Evolutionary conservation across 30 jellyfish, hydroid and myxozoan species (phyloP).

Genomic region (Cassiopea andromeda): DNA sequence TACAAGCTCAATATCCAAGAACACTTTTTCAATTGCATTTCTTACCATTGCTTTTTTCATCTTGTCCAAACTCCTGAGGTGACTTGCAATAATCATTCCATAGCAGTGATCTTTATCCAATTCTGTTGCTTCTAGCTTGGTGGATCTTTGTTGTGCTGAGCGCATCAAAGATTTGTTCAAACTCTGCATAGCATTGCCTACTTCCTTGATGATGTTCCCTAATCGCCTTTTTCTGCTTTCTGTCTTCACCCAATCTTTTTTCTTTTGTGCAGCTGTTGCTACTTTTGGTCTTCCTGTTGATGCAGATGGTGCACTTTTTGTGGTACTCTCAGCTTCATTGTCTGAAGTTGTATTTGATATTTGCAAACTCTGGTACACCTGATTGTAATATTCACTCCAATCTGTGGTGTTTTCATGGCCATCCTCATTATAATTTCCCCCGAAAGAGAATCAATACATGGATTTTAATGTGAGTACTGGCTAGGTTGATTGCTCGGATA

Average conservation of each 20-base stretch:
- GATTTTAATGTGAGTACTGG: too few relatives aligned
- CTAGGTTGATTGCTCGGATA: too few relatives aligned
- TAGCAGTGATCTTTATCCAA: constrained; percentile 33
- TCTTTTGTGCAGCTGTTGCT: neutral
- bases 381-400: too few relatives aligned
- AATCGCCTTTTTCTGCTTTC: constrained; percentile 37
- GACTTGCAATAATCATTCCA: constrained; percentile 23
- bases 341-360: too few relatives aligned
- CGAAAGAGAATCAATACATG: too few relatives aligned
- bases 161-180: neutral
- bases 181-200: constrained; percentile 10
- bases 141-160: neutral
- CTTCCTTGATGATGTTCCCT: constrained; percentile 13
- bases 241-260: constrained; percentile 7
- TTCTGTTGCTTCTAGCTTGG: neutral
- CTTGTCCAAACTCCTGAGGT: constrained; percentile 23
- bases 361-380: too few relatives aligned
- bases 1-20: constrained; percentile 30
- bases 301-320: too few relatives aligned
- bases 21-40: constrained; percentile 23
- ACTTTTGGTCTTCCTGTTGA: too few relatives aligned
- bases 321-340: too few relatives aligned
- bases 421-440: too few relatives aligned
- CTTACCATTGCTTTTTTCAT: constrained; percentile 33
- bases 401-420: too few relatives aligned